Evolutionary conservation across 2,113 vertebrate genomes (phyloP).

Genomic region (Sebastes schlegelii): DNA sequence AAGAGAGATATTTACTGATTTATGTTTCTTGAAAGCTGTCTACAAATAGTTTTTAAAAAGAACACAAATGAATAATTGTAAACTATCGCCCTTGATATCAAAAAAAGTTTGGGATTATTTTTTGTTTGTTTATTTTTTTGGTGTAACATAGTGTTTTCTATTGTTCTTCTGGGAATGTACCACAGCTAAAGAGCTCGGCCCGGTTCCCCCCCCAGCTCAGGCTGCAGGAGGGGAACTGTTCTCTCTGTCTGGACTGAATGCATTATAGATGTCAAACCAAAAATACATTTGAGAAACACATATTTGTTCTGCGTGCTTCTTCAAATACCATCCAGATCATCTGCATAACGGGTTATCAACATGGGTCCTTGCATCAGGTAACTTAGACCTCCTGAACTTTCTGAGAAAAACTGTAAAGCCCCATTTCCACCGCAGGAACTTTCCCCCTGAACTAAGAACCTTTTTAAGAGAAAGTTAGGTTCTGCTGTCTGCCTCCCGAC

Average conservation of each 20-base stretch:
- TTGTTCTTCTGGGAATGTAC: slow-evolving; percentile 74
- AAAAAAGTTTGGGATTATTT: slow-evolving; percentile 66
- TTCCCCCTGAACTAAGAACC: too few relatives aligned
- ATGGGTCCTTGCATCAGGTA: not conserved
- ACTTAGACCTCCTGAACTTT: not conserved
- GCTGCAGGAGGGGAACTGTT: slow-evolving; percentile 58
- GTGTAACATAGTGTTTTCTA: slow-evolving; percentile 74
- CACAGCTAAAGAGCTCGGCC: slow-evolving; percentile 34
- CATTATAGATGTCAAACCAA: slow-evolving; percentile 82
- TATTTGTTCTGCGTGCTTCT: slow-evolving; percentile 41
- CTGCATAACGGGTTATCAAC: not conserved
- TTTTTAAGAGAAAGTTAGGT: too few relatives aligned
- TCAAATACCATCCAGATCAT: not conserved
- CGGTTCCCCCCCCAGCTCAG: slow-evolving; percentile 21
- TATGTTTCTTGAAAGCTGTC: slow-evolving; percentile 75
- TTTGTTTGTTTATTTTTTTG: slow-evolving; percentile 46
- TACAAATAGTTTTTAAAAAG: slow-evolving; percentile 57
- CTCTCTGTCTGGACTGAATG: slow-evolving; percentile 75
- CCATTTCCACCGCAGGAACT: too few relatives aligned
- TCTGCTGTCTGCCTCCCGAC: too few relatives aligned
- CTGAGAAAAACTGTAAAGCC: not conserved
- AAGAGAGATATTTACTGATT: slow-evolving; percentile 73
- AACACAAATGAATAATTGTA: slow-evolving; percentile 62
- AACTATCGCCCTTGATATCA: slow-evolving; percentile 52
- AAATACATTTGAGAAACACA: slow-evolving; percentile 82